These are phyloP conservation scores for Prionailurus viverrinus DNA, from an alignment of 2,113 vertebrate species.

Conservation along the genomic window DNA sequence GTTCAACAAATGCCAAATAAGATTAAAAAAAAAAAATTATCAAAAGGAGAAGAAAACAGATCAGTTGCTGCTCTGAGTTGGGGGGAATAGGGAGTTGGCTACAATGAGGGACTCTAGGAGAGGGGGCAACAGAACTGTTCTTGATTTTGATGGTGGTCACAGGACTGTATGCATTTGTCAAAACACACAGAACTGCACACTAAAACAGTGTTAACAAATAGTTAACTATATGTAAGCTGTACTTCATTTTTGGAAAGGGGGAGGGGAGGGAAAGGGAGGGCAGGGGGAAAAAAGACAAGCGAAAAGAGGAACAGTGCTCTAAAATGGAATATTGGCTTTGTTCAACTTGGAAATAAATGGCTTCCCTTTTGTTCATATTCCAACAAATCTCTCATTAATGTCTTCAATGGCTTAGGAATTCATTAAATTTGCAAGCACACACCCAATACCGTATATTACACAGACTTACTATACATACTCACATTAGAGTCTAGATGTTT, in stretches of 20 bases:
- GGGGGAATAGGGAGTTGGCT: too few relatives aligned
- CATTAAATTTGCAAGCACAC: slow-evolving; percentile 55
- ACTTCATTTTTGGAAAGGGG: neutral
- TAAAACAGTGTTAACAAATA: neutral
- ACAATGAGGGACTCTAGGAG: neutral
- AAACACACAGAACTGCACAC: neutral
- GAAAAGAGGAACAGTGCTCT: neutral
- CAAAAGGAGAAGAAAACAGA: neutral
- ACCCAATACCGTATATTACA: neutral
- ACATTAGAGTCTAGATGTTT: slow-evolving; percentile 23
- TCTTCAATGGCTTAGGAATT: slow-evolving; percentile 53
- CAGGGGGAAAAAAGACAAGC: neutral
- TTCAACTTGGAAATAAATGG: slow-evolving; percentile 56
- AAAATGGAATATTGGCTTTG: slow-evolving; percentile 55
- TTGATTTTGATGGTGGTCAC: neutral
- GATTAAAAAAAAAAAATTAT: neutral
- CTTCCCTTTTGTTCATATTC: slow-evolving; percentile 42
- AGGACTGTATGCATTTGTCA: neutral
- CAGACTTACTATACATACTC: neutral
- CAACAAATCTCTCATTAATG: slow-evolving; percentile 47
- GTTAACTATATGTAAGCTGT: neutral
- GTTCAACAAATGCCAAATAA: neutral
- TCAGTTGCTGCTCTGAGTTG: neutral
- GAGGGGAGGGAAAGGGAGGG: neutral
- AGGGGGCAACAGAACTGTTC: neutral